Evolutionary conservation across 2,888 invertebrate species (phyloP), one percentile per base, ranked within the genome.

Genomic region (Dynastes hyllus): DNA sequence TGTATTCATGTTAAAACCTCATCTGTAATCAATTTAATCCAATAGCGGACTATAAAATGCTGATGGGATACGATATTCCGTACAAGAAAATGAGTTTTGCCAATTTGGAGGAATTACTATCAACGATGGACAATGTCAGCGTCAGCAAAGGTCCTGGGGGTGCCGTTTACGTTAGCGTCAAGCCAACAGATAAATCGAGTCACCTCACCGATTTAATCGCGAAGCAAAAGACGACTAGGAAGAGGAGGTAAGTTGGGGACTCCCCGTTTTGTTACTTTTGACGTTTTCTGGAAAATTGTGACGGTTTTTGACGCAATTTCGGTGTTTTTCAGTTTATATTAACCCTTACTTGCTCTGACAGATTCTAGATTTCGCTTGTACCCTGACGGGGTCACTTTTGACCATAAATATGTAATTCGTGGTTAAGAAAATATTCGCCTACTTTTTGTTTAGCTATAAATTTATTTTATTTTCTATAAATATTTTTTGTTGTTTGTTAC

Each of bases 61-160:
- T 94, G 37, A 92, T 93, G 86, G 93, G 93, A 37, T 91, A 91
- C 85, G 88, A 88, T 82, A 92, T 95, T 83, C 94, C 94, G 5
- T 94, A 88, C 83, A 89, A 87, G 79, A 90, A 90, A 82, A 88
- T 93, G 77, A 94, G 94, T 4, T 94, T 90, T 87, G 84, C 88
- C 55, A 88, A 89, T 8, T 87, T 94, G 8, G 92, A 93, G 79
- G 92, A 92, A 53, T 90, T 95, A 80, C 89, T 95, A 78, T 84
- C 88, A 51, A 90, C 90, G 81, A 90, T 92, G 22, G 92, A 93
- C 11, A 91, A 92, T 40, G 90, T 93, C 84, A 91, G 90, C 83
- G 88, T 91, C 8, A 89, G 89, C n/a, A 89, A 89, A 82, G 85
- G 85, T 27, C 90, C 86, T 9, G 87, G 91, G 1, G 92, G 92